Base-by-base conservation (phyloP, 35 echinoderm and acorn worm species). In the Amphiura filiformis region DNA sequence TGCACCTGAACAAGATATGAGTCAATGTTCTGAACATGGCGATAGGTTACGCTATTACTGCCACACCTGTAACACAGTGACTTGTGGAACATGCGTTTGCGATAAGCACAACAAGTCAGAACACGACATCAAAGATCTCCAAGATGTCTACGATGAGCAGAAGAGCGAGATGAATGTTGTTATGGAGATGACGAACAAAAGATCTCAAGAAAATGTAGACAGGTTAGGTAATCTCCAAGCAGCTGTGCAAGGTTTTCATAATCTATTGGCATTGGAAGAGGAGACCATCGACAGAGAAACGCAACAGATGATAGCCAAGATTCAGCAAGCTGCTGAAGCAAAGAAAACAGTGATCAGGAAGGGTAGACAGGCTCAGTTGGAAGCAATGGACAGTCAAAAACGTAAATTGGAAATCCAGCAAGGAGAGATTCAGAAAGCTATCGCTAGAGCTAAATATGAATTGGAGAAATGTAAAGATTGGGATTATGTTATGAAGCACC, bases 281-380 rank as follows among this genome's bases (percentile, higher is more conserved):
- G 61, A 70, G 28, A 26, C 61, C 9, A 70, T 70, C 26, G 61
- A 70, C 26, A 70, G 26, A 30, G 61, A 70, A 70, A 70, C 61
- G 4, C 61, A 70, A 30, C 17, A 70, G 15, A 70, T 70, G 61
- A 70, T 70, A 2, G 61, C 61, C 9, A 70, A 70, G 26, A 70
- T 70, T 23, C 61, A 70, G 2, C 7, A 30, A n/a, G 61, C 61
- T 26, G 61, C 61, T 70, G 61, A 70, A 2, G 61, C 61, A 2
- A 70, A 70, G 61, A 70, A 70, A n/a, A 23, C 61, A 70, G 61
- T 70, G 61, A 70, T 70, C 26, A 70, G 61, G 28, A 70, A 70
- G 61, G 61, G 61, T 15, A 18, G 61, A 70, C 61, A 70, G 61
- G 9, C 61, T 2, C 61, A 70, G 61, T 30, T 70, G 26, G 61